phyloP scores from a whole-genome alignment of 2,797 vertebrate genomes.

The Antennarius maculatus region DNA sequence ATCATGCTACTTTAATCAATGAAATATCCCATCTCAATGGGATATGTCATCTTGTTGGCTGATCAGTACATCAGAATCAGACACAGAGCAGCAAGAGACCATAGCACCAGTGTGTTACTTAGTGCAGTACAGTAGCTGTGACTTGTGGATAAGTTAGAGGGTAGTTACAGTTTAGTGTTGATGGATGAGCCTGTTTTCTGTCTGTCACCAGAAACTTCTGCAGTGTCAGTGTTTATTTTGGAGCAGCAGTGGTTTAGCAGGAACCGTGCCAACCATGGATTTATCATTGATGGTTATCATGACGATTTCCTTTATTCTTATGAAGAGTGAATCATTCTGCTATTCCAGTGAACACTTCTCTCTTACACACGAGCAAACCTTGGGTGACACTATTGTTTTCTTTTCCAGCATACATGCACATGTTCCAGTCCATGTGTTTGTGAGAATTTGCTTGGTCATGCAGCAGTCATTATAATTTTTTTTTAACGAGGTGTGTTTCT shows the following conservation, averaged over 20 bases:
- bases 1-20: slow-evolving; percentile 23
- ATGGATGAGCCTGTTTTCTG: slow-evolving; percentile 50
- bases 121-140: slow-evolving; percentile 37
- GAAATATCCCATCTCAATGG: slow-evolving; percentile 40
- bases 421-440: slow-evolving; percentile 13
- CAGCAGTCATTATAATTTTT: slow-evolving; percentile 5
- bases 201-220: slow-evolving; percentile 43
- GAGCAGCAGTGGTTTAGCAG: slow-evolving; percentile 14
- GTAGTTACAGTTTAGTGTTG: slow-evolving; percentile 50
- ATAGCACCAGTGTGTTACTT: slow-evolving; percentile 55
- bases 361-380: not conserved
- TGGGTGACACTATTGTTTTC: slow-evolving; percentile 5
- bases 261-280: slow-evolving; percentile 3
- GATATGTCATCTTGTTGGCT: slow-evolving; percentile 51
- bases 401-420: slow-evolving; percentile 27
- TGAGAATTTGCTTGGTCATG: slow-evolving; percentile 4
- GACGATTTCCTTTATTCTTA: slow-evolving; percentile 17
- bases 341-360: slow-evolving; percentile 15
- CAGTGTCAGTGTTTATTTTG: slow-evolving; percentile 30
- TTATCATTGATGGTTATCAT: slow-evolving; percentile 4
- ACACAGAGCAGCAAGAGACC: slow-evolving; percentile 35
- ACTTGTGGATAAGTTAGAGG: slow-evolving; percentile 40
- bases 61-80: slow-evolving; percentile 54
- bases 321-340: not conserved
- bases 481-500: slow-evolving; percentile 54